These are phyloP conservation scores for Eriosoma lanigerum DNA, from an alignment of 1,140 invertebrate genomes.

Conservation along the genomic window DNA sequence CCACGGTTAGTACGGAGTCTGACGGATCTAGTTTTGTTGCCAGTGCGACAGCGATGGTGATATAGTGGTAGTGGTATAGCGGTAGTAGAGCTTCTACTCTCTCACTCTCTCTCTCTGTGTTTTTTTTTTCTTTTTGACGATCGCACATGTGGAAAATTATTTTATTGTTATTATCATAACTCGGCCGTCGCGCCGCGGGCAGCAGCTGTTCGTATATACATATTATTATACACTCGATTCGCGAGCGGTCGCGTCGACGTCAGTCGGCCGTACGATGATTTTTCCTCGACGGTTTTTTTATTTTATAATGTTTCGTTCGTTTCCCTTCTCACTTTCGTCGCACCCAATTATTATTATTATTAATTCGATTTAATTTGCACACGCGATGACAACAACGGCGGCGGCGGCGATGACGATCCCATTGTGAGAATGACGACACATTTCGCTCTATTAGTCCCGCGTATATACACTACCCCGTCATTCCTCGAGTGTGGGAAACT, in stretches of 20 bases:
- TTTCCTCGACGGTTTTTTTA: conserved; percentile 34
- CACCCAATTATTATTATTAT: conserved; percentile 31
- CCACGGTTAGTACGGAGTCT: background rate
- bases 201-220: conserved; percentile 6
- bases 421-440: background rate
- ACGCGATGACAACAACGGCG: background rate
- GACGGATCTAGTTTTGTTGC: conserved; percentile 49
- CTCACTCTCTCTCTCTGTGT: conserved; percentile 9
- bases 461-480: too few species aligned
- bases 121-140: conserved; percentile 29
- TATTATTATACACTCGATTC: background rate
- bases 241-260: background rate
- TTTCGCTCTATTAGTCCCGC: background rate
- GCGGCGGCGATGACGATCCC: background rate
- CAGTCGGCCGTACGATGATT: conserved; percentile 26
- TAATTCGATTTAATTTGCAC: conserved; percentile 32
- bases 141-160: conserved; percentile 51
- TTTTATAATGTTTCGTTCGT: background rate
- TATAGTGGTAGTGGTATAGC: background rate
- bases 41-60: background rate
- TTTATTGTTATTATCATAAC: conserved; percentile 46
- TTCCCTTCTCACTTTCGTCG: background rate
- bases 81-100: too few species aligned
- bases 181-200: conserved; percentile 32
- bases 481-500: conserved; percentile 9